Evolutionary conservation across 2,113 vertebrate genomes (phyloP).

Genomic region (Laterallus jamaicensis): DNA sequence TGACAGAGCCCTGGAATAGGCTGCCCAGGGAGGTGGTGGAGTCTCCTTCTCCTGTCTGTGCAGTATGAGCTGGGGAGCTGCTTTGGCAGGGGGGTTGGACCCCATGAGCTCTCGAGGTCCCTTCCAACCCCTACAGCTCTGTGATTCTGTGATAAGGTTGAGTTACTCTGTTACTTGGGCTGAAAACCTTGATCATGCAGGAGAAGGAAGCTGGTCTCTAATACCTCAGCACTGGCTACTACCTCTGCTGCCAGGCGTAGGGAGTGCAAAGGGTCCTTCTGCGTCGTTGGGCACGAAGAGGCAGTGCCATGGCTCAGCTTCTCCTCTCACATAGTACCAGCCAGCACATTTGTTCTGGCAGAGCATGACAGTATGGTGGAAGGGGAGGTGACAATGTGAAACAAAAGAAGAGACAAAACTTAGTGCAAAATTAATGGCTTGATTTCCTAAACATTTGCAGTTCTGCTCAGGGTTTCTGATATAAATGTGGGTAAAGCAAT

Average conservation of each 20-base stretch:
- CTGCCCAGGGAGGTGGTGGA: no score
- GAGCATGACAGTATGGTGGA: accelerated
- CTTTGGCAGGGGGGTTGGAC: no score
- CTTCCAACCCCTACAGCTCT: no score
- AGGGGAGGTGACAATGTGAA: background rate
- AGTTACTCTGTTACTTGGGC: background rate
- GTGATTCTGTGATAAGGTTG: background rate
- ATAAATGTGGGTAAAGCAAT: background rate
- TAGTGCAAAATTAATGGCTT: background rate
- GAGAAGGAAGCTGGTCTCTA: background rate
- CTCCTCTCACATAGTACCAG: background rate
- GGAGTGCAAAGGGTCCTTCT: background rate
- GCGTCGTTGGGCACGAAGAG: accelerated
- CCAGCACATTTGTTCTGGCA: background rate
- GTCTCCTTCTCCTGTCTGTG: no score
- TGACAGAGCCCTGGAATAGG: no score
- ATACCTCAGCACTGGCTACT: background rate
- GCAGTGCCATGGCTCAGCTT: background rate
- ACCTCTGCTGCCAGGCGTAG: background rate
- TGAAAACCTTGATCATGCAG: background rate
- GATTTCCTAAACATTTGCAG: background rate
- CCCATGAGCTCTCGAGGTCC: no score
- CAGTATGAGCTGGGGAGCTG: no score
- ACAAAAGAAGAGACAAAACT: background rate
- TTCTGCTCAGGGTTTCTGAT: background rate